Percentiles rank a stretch among this genome's conserved stretches.
Evolutionary conservation across 1,140 invertebrate species (phyloP).

Genomic region (Penaeus vannamei): DNA sequence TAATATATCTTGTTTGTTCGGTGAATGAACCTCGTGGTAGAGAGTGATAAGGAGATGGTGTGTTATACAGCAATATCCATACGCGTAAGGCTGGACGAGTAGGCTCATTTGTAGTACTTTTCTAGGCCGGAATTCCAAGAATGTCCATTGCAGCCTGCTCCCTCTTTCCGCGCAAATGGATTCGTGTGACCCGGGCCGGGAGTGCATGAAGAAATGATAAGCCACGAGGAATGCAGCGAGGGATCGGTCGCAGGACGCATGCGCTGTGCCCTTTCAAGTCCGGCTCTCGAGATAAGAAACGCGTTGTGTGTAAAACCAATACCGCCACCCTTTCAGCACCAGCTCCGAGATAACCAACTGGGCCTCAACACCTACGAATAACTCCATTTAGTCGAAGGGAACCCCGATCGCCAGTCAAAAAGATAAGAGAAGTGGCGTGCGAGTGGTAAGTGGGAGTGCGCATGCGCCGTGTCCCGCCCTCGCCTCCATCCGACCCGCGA

Average conservation of each 20-base stretch:
- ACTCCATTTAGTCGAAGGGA: too few species aligned
- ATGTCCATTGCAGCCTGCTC: too few species aligned
- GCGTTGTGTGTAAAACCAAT: neutral
- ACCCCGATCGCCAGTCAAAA: too few species aligned
- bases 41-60: too few species aligned
- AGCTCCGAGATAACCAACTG: neutral
- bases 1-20: too few species aligned
- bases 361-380: neutral
- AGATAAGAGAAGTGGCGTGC: neutral
- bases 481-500: conserved; percentile 56
- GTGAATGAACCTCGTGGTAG: too few species aligned
- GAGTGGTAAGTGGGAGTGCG: conserved; percentile 34
- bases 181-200: neutral
- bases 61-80: too few species aligned
- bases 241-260: conserved; percentile 1
- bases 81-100: too few species aligned
- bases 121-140: too few species aligned
- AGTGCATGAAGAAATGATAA: neutral
- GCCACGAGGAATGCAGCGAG: neutral
- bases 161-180: too few species aligned
- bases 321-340: too few species aligned
- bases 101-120: too few species aligned
- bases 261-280: conserved; percentile 37
- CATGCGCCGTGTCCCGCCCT: conserved; percentile 60
- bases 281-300: neutral